Evolutionary conservation across 2,888 invertebrate genomes (phyloP).

Genomic region (Incurvaria masculella): DNA sequence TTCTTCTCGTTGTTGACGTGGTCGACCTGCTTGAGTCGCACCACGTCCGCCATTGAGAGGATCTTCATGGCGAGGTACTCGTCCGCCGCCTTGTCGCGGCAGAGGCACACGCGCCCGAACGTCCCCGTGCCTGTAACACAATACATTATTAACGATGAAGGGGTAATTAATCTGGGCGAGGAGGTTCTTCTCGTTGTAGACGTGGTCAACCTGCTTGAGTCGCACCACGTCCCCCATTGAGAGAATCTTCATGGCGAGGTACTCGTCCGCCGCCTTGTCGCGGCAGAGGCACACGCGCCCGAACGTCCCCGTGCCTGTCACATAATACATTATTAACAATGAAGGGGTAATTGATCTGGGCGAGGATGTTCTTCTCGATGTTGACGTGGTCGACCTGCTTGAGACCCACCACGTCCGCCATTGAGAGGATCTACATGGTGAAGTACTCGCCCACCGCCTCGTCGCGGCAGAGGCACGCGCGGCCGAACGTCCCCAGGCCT

Average conservation of each 20-base stretch:
- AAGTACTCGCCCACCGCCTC: constrained; percentile 76
- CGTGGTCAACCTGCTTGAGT: constrained; percentile 95
- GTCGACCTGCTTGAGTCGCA: constrained; percentile 92
- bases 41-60: constrained; percentile 88
- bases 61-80: constrained; percentile 93
- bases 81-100: constrained; percentile 76
- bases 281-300: constrained; percentile 90
- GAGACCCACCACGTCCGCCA: constrained; percentile 89
- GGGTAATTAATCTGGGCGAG: constrained; percentile 90
- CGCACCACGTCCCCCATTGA: constrained; percentile 92
- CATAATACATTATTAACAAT: constrained; percentile 20
- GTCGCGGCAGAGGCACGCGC: constrained; percentile 88
- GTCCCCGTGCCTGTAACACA: constrained; percentile 83
- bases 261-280: constrained; percentile 76
- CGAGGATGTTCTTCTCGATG: constrained; percentile 92
- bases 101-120: constrained; percentile 92
- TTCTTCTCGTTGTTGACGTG: constrained; percentile 97
- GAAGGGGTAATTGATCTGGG: constrained; percentile 81
- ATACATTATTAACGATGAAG: constrained; percentile 68
- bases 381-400: constrained; percentile 98
- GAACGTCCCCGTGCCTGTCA: constrained; percentile 91
- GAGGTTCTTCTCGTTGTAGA: constrained; percentile 95
- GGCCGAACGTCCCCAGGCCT: constrained; percentile 97
- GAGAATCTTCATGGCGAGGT: constrained; percentile 92
- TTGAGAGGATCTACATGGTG: constrained; percentile 93